Conservation (phyloP, 1,140 invertebrate genomes). For the Trichonephila clavata region DNA sequence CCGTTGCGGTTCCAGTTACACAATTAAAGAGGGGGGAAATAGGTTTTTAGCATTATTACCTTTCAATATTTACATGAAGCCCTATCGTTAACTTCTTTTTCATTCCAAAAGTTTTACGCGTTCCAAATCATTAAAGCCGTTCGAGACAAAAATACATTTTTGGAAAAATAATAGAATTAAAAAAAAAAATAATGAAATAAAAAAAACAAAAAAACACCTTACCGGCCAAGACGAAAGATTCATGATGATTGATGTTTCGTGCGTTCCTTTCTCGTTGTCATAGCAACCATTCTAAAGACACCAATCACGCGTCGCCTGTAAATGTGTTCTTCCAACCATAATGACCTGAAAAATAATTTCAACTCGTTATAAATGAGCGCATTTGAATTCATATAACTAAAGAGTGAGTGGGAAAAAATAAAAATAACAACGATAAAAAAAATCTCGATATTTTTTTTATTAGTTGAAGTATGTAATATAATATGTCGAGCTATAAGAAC, state of each 20-base stretch:
- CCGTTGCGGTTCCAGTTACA: constrained; percentile 27
- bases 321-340: constrained; percentile 69
- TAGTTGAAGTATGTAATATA: background rate
- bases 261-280: constrained; percentile 57
- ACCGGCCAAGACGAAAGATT: constrained; percentile 68
- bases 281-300: constrained; percentile 48
- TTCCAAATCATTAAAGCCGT: constrained; percentile 57
- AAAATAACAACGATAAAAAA: background rate
- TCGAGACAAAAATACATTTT: constrained; percentile 63
- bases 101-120: constrained; percentile 41
- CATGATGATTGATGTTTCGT: constrained; percentile 73
- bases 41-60: constrained; percentile 74
- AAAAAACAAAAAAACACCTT: constrained; percentile 3
- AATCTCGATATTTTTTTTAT: background rate
- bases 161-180: constrained; percentile 60
- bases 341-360: constrained; percentile 70
- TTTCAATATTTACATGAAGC: constrained; percentile 73
- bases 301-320: constrained; percentile 63
- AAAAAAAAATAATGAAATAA: too few relatives aligned
- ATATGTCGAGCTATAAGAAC: background rate
- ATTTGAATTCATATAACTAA: constrained; percentile 38
- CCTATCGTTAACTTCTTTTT: constrained; percentile 55
- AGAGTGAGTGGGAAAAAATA: background rate
- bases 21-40: constrained; percentile 69
- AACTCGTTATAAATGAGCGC: constrained; percentile 54